Conservation (phyloP, 1,140 invertebrate species). For the Acyrthosiphon pisum region DNA sequence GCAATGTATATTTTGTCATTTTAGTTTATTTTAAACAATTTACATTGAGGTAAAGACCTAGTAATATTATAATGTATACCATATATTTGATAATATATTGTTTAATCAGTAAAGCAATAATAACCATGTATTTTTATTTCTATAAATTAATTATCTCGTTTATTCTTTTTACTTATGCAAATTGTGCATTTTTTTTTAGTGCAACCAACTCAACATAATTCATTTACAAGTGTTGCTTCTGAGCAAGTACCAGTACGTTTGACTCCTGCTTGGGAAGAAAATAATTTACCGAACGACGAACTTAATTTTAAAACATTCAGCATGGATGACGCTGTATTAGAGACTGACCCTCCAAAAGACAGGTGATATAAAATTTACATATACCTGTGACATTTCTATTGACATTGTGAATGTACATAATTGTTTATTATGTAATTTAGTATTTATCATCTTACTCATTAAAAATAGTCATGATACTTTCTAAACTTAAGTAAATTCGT, state of each 20-base stretch:
- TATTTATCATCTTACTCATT: not conserved
- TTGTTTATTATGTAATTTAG: not conserved
- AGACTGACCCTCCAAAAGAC: conserved; percentile 80
- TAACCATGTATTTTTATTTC: not conserved
- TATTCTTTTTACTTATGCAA: not conserved
- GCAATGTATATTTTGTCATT: not conserved
- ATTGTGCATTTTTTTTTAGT: not conserved
- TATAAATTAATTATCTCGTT: not conserved
- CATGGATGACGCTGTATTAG: conserved; percentile 75
- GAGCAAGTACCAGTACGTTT: conserved; percentile 77
- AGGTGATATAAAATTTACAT: conserved; percentile 63
- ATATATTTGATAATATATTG: not conserved
- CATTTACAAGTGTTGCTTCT: conserved; percentile 43
- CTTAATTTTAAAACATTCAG: conserved; percentile 81
- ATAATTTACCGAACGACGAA: conserved; percentile 81
- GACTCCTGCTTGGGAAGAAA: conserved; percentile 86
- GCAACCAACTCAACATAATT: conserved; percentile 51
- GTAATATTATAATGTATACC: not conserved
- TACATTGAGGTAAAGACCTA: not conserved
- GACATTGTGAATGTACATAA: not conserved
- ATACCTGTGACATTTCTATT: not conserved
- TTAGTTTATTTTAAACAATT: not conserved
- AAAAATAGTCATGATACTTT: not conserved
- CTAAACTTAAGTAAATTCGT: not conserved
- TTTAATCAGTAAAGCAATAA: not conserved